These are phyloP conservation scores for Ctenosaura bakeri DNA, from an alignment of 2,797 vertebrate species.

Conservation along the genomic window DNA sequence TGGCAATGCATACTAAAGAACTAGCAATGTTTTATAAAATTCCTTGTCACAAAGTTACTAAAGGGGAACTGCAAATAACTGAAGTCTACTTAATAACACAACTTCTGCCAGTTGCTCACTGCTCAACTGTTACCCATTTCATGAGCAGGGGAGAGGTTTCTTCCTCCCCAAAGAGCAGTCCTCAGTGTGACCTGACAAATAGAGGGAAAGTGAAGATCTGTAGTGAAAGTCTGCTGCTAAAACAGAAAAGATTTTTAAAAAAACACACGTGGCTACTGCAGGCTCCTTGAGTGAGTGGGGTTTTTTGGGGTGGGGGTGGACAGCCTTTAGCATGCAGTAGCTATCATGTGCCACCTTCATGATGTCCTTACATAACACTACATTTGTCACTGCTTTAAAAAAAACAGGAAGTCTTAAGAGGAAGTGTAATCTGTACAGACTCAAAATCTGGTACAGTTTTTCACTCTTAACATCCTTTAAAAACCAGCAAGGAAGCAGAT, in stretches of 20 bases:
- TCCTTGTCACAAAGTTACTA: neutral
- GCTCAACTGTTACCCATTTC: neutral
- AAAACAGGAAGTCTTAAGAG: neutral
- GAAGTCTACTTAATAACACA: neutral
- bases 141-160: neutral
- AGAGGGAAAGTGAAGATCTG: neutral
- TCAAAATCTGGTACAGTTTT: neutral
- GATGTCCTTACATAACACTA: neutral
- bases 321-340: neutral
- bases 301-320: neutral
- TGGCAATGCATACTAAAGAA: neutral
- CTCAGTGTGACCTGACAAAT: neutral
- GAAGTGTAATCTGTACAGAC: neutral
- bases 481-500: neutral
- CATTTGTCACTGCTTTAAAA: slow-evolving; percentile 2
- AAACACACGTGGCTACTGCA: neutral
- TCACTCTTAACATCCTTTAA: neutral
- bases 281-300: neutral
- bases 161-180: no score
- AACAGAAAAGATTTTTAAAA: neutral
- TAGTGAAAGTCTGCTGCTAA: neutral
- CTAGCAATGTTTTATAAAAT: neutral
- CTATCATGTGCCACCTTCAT: neutral
- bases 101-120: neutral
- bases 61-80: neutral